phyloP scores from a whole-genome alignment of 2,113 vertebrate genomes.

The Lanius collurio region DNA sequence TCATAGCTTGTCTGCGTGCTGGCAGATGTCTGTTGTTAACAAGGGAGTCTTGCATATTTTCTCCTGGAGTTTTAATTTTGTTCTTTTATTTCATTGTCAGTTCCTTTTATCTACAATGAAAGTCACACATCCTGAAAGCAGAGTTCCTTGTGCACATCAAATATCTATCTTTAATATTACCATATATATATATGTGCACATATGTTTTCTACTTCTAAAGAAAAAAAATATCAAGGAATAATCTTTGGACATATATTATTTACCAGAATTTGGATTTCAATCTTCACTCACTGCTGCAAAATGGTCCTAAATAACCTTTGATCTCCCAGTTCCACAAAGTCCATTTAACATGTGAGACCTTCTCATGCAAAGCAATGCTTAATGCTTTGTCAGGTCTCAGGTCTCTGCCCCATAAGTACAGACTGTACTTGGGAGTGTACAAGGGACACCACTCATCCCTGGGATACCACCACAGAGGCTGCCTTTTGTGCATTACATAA shows the following conservation, averaged over 20 bases:
- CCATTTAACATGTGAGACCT: not conserved
- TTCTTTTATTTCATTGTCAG: slow-evolving; percentile 39
- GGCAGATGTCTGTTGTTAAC: slow-evolving; percentile 23
- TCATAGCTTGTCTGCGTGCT: not conserved
- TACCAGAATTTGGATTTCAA: not conserved
- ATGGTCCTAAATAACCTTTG: not conserved
- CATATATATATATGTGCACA: rapidly evolving
- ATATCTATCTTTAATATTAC: not conserved
- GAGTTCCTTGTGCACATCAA: not conserved
- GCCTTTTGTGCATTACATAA: slow-evolving; percentile 7
- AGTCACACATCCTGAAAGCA: not conserved
- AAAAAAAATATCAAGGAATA: not conserved
- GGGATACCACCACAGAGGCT: not conserved
- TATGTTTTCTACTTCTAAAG: not conserved
- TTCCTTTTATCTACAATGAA: slow-evolving; percentile 28
- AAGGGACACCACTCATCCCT: not conserved
- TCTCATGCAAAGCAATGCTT: not conserved
- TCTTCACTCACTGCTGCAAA: not conserved
- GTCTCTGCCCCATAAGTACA: not conserved
- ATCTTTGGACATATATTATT: not conserved
- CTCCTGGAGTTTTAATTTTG: slow-evolving; percentile 21
- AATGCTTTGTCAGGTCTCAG: not conserved
- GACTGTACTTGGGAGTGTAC: not conserved
- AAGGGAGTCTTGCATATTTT: not conserved
- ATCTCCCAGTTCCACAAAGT: not conserved